Evolutionary conservation across 2,888 invertebrate genomes (phyloP).

Genomic region (Strigamia maritima): DNA sequence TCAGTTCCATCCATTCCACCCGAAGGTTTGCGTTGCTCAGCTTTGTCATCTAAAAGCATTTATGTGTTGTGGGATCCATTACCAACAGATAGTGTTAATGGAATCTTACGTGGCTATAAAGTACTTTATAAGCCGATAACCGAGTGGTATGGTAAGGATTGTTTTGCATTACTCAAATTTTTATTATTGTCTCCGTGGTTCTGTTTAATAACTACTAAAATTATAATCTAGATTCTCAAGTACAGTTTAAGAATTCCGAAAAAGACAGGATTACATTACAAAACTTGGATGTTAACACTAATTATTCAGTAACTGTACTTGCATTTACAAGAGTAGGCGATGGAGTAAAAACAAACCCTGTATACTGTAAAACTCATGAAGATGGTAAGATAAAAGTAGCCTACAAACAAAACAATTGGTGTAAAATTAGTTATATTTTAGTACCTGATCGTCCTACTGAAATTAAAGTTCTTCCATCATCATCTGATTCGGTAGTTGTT

Average conservation of each 20-base stretch:
- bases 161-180: not conserved
- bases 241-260: not conserved
- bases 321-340: constrained; percentile 83
- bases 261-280: constrained; percentile 8
- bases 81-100: constrained; percentile 24
- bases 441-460: constrained; percentile 82
- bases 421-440: constrained; percentile 48
- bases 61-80: constrained; percentile 36
- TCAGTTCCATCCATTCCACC: constrained; percentile 33
- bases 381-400: constrained; percentile 61
- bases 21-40: constrained; percentile 28
- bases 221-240: not conserved
- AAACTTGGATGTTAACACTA: constrained; percentile 71
- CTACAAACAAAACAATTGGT: too few species aligned
- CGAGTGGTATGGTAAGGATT: constrained; percentile 36
- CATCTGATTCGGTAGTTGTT: constrained; percentile 75
- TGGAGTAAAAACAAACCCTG: constrained; percentile 70
- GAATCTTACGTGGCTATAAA: constrained; percentile 38
- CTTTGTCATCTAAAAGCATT: constrained; percentile 41
- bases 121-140: constrained; percentile 31
- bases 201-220: not conserved
- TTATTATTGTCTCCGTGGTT: not conserved
- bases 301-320: constrained; percentile 79
- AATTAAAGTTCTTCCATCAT: constrained; percentile 76
- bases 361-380: constrained; percentile 79